Percentiles rank a stretch among this genome's conserved stretches.
Evolutionary conservation across 1,140 invertebrate genomes (phyloP).

Genomic region (Rhopalosiphum maidis): DNA sequence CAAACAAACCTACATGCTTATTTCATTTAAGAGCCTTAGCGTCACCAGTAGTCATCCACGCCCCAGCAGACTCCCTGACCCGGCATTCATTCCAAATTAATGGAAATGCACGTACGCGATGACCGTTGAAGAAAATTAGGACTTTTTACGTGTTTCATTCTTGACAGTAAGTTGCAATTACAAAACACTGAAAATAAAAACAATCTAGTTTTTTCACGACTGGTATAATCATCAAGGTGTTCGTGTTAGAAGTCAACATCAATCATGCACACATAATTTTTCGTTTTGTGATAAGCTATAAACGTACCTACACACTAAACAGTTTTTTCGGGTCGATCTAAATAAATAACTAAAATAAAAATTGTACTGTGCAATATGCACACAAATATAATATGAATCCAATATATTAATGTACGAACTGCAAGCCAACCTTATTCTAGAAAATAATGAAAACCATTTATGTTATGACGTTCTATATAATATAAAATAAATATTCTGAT

Average conservation of each 20-base stretch:
- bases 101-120: background rate
- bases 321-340: background rate
- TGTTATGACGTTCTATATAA: background rate
- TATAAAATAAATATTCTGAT: background rate
- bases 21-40: constrained; percentile 34
- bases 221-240: background rate
- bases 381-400: background rate
- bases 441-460: background rate
- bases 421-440: background rate
- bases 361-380: no score
- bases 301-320: background rate
- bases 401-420: background rate
- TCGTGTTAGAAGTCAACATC: background rate
- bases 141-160: background rate
- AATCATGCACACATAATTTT: background rate
- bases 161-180: background rate
- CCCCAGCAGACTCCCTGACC: background rate
- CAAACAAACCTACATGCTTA: background rate
- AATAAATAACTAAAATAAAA: background rate
- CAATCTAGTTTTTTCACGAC: background rate
- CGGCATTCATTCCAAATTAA: background rate
- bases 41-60: background rate
- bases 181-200: background rate
- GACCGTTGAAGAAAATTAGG: background rate
- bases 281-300: background rate